These are phyloP conservation scores for Zhuqinia jingwanae DNA, from an alignment of 2,888 invertebrate species.

Conservation along the genomic window DNA sequence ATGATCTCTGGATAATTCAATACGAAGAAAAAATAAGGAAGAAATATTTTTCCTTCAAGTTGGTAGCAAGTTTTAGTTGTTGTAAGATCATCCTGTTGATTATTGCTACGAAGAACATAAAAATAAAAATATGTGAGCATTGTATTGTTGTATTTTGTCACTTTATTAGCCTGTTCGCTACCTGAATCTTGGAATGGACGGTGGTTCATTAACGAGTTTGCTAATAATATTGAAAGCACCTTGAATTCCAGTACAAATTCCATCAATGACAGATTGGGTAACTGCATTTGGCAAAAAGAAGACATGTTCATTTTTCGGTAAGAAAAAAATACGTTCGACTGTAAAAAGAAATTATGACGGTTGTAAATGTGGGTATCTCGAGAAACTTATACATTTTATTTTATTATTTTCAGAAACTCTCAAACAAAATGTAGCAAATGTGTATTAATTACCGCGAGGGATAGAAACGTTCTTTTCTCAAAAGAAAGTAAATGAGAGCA, in stretches of 20 bases:
- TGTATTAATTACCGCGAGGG: slow-evolving; percentile 11
- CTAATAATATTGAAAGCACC: neutral
- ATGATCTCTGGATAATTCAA: too few relatives aligned
- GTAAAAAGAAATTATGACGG: too few relatives aligned
- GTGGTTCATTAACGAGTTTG: slow-evolving; percentile 53
- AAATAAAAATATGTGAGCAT: too few relatives aligned
- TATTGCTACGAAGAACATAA: too few relatives aligned
- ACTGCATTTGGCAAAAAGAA: slow-evolving; percentile 8
- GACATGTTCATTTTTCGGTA: slow-evolving; percentile 33
- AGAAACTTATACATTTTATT: neutral
- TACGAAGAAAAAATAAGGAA: too few relatives aligned
- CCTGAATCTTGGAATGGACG: slow-evolving; percentile 47
- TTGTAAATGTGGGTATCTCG: too few relatives aligned
- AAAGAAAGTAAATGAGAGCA: too few relatives aligned
- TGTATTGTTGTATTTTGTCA: too few relatives aligned
- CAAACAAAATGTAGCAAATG: slow-evolving; percentile 43
- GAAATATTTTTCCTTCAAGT: too few relatives aligned
- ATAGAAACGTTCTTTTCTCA: slow-evolving; percentile 53
- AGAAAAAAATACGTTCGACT: too few relatives aligned
- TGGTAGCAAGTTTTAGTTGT: too few relatives aligned
- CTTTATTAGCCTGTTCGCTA: slow-evolving; percentile 38
- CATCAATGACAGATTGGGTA: neutral
- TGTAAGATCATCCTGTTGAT: too few relatives aligned
- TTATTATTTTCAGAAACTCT: slow-evolving; percentile 33
- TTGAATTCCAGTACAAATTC: slow-evolving; percentile 20